Percentiles rank a stretch among this genome's conserved stretches.
phyloP scores from a whole-genome alignment of 2,113 vertebrate species.

The Dromiciops gliroides region DNA sequence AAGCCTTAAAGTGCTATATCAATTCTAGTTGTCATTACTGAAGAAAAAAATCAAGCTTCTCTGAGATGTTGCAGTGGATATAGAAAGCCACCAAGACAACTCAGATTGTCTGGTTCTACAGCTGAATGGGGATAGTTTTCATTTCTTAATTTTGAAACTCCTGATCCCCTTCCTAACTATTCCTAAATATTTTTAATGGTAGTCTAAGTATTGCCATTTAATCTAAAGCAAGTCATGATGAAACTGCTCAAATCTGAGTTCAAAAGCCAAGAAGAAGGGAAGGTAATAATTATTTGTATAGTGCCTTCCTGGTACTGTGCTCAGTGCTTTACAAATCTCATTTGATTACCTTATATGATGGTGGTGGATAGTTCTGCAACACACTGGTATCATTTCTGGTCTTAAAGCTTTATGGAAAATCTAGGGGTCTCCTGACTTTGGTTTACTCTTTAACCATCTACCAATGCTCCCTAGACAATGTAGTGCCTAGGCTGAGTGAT shows the following conservation, averaged over 20 bases:
- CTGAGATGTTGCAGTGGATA: no score
- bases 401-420: not conserved
- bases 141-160: no score
- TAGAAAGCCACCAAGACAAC: no score
- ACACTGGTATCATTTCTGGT: not conserved
- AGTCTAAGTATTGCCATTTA: not conserved
- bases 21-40: no score
- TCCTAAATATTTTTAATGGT: no score
- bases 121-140: no score
- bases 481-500: not conserved
- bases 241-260: not conserved
- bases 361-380: not conserved
- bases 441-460: not conserved
- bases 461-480: not conserved
- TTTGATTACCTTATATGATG: not conserved
- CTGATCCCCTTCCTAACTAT: no score
- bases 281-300: not conserved
- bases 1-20: no score
- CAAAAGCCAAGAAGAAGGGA: not conserved
- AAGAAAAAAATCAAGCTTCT: no score
- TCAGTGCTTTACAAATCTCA: not conserved
- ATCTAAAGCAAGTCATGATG: not conserved
- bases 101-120: no score
- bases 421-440: not conserved
- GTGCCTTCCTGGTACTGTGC: not conserved